Base-by-base conservation (phyloP, 2,113 vertebrate species). In the Patagioenas fasciata region DNA sequence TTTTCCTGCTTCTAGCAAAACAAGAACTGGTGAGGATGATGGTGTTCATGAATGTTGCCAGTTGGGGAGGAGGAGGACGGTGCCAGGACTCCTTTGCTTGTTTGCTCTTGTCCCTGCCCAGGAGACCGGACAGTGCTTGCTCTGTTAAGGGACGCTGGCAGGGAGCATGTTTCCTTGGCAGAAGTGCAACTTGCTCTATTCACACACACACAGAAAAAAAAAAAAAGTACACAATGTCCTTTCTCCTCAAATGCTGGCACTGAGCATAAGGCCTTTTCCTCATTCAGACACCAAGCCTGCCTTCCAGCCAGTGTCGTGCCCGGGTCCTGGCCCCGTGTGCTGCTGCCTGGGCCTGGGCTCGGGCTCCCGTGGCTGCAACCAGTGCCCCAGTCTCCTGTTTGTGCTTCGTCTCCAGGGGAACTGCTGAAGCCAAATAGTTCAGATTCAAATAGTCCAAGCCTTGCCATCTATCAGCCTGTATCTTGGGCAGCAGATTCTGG, bases 321-420 rank as follows among this genome's bases (percentile, higher is more conserved):
- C 0, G 0, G 18, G 58, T 47, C 42, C 44, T 12, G 38, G 57
- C 38, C 24, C 36, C 36, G 5, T 0, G 0, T 9, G 6, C 66
- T 6, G 0, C 36, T 14, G 74, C 25, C 66, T 25, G 15, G 62
- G 62, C 50, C 38, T 62, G 56, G 72, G 60, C 42, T n/a, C 14
- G 5, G 21, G 36, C 38, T n/a, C 44, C 47, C 16, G 1, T 34
- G 10, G 56, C 92, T 70, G 48, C 66, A 28, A 1, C 51, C 40
- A 0, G 36, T 6, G 88, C 72, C 82, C 72, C 0, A 2, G 34
- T 47, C 31, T 40, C 14, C 0, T 31, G 38, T 29, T 42, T 53
- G 48, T 1, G 3, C 61, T 87, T 28, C 0, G 3, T 66, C 44
- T 75, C 56, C 1, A 0, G 51, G 77, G 53, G n/a, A 84, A 6